Evolutionary conservation across 2,113 vertebrate genomes (phyloP), one percentile per base, ranked within the genome.

Genomic region (Heterotis niloticus): DNA sequence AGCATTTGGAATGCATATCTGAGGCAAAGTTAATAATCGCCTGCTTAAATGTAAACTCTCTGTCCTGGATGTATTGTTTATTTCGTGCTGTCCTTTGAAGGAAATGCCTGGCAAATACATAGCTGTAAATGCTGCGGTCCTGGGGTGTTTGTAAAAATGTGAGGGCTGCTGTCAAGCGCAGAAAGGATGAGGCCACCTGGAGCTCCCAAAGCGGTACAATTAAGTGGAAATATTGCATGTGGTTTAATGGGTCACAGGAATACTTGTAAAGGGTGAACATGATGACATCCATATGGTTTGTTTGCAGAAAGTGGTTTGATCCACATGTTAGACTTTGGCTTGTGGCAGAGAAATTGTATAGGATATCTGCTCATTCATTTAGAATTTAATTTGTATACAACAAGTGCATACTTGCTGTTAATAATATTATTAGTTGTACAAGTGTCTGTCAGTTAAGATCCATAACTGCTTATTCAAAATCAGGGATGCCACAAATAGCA

Each of bases 71-170:
- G n/a, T n/a, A n/a, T n/a, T n/a, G n/a, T n/a, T n/a, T n/a, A n/a
- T n/a, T n/a, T n/a, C n/a, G n/a, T n/a, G n/a, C n/a, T n/a, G n/a
- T n/a, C n/a, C n/a, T n/a, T n/a, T n/a, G n/a, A n/a, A n/a, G n/a
- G n/a, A n/a, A n/a, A n/a, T n/a, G n/a, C n/a, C n/a, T n/a, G 84
- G 76, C 87, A 85, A 87, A 86, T 81, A 83, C 81, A 75, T 75
- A 90, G 87, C 90, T 91, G 86, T 91, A 90, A 90, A 83, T 62
- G n/a, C n/a, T n/a, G n/a, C 83, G 81, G 69, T 78, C 78, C 79
- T 52, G 60, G 86, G 79, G 75, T 83, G 85, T 84, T n/a, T n/a
- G n/a, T n/a, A n/a, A 10, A 69, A 24, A 0, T 29, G 88, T 82
- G 79, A n/a, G n/a, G n/a, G 82, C 82, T 84, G 80, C 86, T 81